phyloP scores from a whole-genome alignment of 2,113 vertebrate genomes.

The Anoura caudifer region DNA sequence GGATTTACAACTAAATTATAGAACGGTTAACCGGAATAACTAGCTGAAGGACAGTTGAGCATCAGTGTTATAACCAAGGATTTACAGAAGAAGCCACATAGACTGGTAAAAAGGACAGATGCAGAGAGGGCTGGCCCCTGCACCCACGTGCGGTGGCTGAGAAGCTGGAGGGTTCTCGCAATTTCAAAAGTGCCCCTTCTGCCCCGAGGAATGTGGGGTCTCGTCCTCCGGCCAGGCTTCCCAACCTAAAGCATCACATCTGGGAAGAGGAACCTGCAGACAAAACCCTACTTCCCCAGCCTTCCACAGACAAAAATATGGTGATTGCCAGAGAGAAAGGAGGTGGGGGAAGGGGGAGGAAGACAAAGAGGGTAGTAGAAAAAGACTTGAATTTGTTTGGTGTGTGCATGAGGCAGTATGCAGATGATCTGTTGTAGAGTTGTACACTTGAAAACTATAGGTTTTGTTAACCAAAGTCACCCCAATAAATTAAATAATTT shows the following conservation, averaged over 20 bases:
- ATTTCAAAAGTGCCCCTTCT: not conserved
- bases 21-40: not conserved
- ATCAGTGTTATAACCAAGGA: not conserved
- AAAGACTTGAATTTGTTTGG: not conserved
- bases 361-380: not conserved
- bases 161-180: not conserved
- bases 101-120: not conserved
- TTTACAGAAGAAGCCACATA: not conserved
- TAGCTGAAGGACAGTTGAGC: not conserved
- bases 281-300: too few relatives aligned
- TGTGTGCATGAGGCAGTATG: not conserved
- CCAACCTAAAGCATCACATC: not conserved
- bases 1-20: not conserved
- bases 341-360: too few relatives aligned
- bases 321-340: too few relatives aligned
- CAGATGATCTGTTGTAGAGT: not conserved
- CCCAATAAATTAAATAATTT: not conserved
- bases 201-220: not conserved
- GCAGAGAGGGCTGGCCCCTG: not conserved
- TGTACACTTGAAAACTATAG: not conserved
- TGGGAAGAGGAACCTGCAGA: not conserved
- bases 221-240: not conserved
- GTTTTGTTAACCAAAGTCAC: not conserved
- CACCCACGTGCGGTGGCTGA: not conserved
- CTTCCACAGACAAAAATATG: too few relatives aligned